Conservation (phyloP, 2,113 vertebrate species). For the Amphiprion ocellaris region DNA sequence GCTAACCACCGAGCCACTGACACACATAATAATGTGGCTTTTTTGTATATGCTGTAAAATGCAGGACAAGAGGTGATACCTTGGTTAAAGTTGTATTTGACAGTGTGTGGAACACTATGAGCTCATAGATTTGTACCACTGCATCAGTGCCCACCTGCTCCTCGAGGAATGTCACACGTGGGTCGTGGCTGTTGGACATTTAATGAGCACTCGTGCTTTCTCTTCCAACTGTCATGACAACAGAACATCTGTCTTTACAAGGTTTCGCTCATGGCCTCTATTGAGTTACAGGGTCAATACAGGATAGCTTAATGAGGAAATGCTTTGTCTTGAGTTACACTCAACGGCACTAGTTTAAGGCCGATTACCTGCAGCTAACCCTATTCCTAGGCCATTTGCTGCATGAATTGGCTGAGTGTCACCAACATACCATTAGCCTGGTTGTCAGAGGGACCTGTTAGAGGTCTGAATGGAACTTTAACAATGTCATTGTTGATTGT, state of each 20-base stretch:
- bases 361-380: conserved; percentile 76
- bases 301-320: conserved; percentile 67
- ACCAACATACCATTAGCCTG: conserved; percentile 67
- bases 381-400: conserved; percentile 76
- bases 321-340: conserved; percentile 79
- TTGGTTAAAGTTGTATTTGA: neutral
- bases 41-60: neutral
- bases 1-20: too few relatives aligned
- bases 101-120: neutral
- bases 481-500: conserved; percentile 63
- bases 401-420: conserved; percentile 64
- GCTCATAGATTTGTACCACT: conserved; percentile 19
- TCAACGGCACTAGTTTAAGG: conserved; percentile 72
- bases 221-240: conserved; percentile 80
- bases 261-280: conserved; percentile 69
- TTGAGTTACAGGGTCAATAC: conserved; percentile 82
- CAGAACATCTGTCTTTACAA: conserved; percentile 84
- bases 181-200: conserved; percentile 62
- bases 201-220: conserved; percentile 74
- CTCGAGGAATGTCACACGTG: conserved; percentile 30
- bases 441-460: conserved; percentile 40
- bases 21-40: neutral
- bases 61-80: neutral
- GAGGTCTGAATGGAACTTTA: conserved; percentile 61
- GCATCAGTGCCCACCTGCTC: conserved; percentile 26